Base-by-base conservation (phyloP, 2,113 vertebrate genomes). In the Percopsis transmontana region DNA sequence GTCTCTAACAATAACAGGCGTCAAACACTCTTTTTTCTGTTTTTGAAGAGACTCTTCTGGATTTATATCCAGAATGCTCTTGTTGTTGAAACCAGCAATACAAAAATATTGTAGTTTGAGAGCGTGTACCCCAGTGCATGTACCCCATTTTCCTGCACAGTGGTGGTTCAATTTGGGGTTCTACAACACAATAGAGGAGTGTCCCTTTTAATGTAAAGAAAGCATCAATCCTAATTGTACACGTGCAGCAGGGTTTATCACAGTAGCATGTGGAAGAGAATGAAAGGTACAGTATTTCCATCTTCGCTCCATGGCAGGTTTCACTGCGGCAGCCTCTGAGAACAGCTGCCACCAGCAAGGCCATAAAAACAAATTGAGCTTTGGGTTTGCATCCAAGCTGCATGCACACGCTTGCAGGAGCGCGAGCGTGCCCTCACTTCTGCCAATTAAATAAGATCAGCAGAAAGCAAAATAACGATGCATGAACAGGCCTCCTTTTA, bases 281-380 rank as follows among this genome's bases (percentile, higher is more conserved):
- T 0, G 1, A 7, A 7, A 33, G 27, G 5, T 33, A 33, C 54
- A 40, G 14, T 47, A 55, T 65, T 68, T 58, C 40, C 59, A 60
- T 59, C 21, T 24, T 40, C 23, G 48, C 50, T 24, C 52, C 1
- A 9, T 70, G 77, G 63, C 65, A 23, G 62, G 50, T 73, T 73
- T 71, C 58, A 83, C 76, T 65, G 24, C 48, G 5, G 33, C 56
- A 27, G 41, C 27, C 48, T 54, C 57, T 21, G 51, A 60, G 65
- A 77, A 68, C 76, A 81, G 84, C 81, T 82, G 82, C 64, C 73
- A 19, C 68, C 68, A 66, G 75, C 67, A 39, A 12, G 14, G 39
- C 54, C 38, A 14, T 68, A 58, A 73, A 71, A 56, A 40, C 68
- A 4, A 68, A 74, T 57, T 75, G 71, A 62, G 76, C 61, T 41